Base-by-base conservation (phyloP, 2,888 invertebrate genomes). In the Phania funesta region DNA sequence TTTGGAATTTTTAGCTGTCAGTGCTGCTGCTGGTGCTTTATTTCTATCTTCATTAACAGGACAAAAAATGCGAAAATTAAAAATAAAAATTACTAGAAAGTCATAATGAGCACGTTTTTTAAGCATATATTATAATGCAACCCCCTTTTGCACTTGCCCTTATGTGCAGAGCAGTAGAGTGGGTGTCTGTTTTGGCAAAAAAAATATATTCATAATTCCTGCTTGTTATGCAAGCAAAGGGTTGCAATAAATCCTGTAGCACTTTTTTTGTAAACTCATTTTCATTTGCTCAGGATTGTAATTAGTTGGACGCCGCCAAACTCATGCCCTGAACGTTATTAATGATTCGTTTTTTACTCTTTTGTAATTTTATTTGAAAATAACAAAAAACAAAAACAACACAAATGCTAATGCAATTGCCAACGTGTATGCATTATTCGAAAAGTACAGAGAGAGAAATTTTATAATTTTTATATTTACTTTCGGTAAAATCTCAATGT, bases 51-150 rank as follows among this genome's bases (percentile, higher is more conserved):
- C 82, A 82, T 78, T 78, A 82, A 46, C 78, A 52, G 64, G 56
- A 18, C 26, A 74, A 62, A 58, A 73, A 70, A 74, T 54, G 11
- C 0, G 29, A 22, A 64, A 64, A 65, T 35, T 46, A 22, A 56
- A 73, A 32, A 44, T 64, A 65, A 54, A 29, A 71, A 52, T 58
- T 52, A 52, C 60, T 76, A 75, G 60, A 81, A 81, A 81, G 29
- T 78, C 77, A 82, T 82, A 82, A 82, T 82, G 82, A 82, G 82
- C 82, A 82, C 82, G 82, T 82, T 78, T 82, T 82, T 82, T 74
- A 78, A 82, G 58, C 68, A 78, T 41, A 78, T n/a, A 82, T 77
- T 82, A 71, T 54, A 70, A 70, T 64, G 48, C 77, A 62, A 68
- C 50, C 73, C 82, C 44, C 58, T 65, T 62, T 48, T 35, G 9